Evolutionary conservation across 2,113 vertebrate genomes (phyloP).

Genomic region (Stigmatopora argus): DNA sequence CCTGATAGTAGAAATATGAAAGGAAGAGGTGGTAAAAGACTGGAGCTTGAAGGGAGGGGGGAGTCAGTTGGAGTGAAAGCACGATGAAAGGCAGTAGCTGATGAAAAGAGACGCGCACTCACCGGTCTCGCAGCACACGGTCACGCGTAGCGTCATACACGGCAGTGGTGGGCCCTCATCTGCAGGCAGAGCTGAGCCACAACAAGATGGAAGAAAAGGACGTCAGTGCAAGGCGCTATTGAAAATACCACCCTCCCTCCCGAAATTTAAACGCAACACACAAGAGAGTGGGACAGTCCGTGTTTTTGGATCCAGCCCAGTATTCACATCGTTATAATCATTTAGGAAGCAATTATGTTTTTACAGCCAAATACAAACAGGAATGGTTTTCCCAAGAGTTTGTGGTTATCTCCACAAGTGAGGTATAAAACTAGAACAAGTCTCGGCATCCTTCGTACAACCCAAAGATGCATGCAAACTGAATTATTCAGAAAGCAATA

Average conservation of each 20-base stretch:
- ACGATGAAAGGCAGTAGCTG: slow-evolving; percentile 42
- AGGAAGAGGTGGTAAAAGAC: slow-evolving; percentile 31
- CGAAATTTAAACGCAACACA: neutral
- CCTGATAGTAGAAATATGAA: slow-evolving; percentile 40
- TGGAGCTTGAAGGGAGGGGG: slow-evolving; percentile 27
- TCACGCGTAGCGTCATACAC: slow-evolving; percentile 74
- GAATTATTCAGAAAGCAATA: neutral
- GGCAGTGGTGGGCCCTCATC: slow-evolving; percentile 70
- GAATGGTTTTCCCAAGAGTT: neutral
- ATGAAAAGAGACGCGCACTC: slow-evolving; percentile 60
- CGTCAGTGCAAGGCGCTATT: slow-evolving; percentile 23
- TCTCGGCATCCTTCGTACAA: neutral
- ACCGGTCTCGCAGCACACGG: slow-evolving; percentile 70
- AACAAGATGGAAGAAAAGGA: slow-evolving; percentile 19
- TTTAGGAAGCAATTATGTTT: neutral
- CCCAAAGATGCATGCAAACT: neutral
- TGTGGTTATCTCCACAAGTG: neutral
- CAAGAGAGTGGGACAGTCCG: neutral
- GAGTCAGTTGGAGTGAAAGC: neutral
- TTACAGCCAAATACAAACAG: neutral
- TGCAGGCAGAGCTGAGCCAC: slow-evolving; percentile 60
- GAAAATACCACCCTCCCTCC: neutral
- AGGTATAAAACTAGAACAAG: neutral
- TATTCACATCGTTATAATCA: neutral
- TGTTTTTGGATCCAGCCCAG: neutral